Percentiles rank a stretch among this genome's conserved stretches.
Conservation (phyloP, 2,797 vertebrate species). For the Galago senegalensis region DNA sequence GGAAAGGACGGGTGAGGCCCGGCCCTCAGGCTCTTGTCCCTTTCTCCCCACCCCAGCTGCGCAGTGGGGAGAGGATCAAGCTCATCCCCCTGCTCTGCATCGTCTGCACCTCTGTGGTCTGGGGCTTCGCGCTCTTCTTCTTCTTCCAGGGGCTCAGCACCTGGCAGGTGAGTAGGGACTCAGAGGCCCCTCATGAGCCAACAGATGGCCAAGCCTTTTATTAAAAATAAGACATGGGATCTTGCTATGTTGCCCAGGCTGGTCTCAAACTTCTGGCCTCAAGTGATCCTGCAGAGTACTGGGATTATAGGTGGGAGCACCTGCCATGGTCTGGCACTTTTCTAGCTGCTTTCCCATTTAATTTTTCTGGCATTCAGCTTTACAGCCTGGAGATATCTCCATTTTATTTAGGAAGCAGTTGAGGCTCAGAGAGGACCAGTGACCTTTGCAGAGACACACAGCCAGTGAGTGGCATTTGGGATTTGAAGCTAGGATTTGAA, state of each 20-base stretch:
- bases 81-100: slow-evolving; percentile 95
- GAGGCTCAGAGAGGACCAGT: not conserved
- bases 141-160: slow-evolving; percentile 99
- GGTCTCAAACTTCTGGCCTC: not conserved
- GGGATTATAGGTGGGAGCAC: not conserved
- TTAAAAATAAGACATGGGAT: not conserved
- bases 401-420: not conserved
- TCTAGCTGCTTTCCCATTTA: not conserved
- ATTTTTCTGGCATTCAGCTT: rapidly evolving
- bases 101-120: slow-evolving; percentile 96
- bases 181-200: rapidly evolving
- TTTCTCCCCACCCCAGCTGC: slow-evolving; percentile 89
- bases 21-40: not conserved
- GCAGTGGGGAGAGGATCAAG: slow-evolving; percentile 96
- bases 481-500: not conserved
- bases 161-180: slow-evolving; percentile 94
- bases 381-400: not conserved
- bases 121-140: slow-evolving; percentile 98
- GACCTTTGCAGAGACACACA: not conserved
- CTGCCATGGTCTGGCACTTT: rapidly evolving
- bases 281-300: not conserved
- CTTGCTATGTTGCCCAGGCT: not conserved
- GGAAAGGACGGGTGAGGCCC: rapidly evolving
- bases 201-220: not conserved
- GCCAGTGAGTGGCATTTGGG: not conserved